phyloP scores from a whole-genome alignment of 2,113 vertebrate genomes.

The Zapus hudsonius region DNA sequence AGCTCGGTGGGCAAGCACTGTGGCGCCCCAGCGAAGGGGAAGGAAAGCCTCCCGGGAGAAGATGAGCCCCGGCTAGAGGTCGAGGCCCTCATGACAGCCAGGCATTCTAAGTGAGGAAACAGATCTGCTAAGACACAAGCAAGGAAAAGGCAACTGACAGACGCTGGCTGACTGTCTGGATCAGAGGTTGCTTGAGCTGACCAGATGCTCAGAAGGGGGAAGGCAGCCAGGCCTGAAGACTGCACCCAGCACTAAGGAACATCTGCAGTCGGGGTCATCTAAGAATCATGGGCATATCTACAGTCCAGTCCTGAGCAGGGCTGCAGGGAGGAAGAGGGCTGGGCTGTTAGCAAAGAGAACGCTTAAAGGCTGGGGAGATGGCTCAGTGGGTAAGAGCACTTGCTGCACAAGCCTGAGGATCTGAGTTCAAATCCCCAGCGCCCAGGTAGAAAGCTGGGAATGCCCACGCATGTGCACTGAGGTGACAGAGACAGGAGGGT shows the following conservation, averaged over 20 bases:
- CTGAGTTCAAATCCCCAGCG: too few species aligned
- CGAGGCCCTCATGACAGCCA: neutral
- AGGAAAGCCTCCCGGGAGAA: neutral
- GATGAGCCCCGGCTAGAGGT: too few species aligned
- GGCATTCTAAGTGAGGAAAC: too few species aligned
- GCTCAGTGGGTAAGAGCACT: too few species aligned
- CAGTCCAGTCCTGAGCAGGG: neutral
- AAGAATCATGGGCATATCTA: neutral
- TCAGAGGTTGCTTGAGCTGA: neutral
- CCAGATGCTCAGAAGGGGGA: neutral
- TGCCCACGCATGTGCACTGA: too few species aligned
- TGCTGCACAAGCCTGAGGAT: too few species aligned
- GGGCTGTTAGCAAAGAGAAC: neutral
- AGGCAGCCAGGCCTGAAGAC: neutral
- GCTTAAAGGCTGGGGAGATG: neutral
- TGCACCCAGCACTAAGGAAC: neutral
- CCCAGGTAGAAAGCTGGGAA: too few species aligned
- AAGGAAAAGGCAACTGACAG: too few species aligned
- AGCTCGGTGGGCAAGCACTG: neutral
- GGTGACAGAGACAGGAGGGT: too few species aligned
- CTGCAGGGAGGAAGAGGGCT: too few species aligned
- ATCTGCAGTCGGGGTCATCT: neutral
- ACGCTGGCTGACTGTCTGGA: neutral
- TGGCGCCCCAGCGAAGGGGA: neutral
- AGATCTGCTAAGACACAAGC: too few species aligned